Percentiles rank a stretch among this genome's conserved stretches.
Conservation (phyloP, 2,113 vertebrate species). For the Labeo catla region DNA sequence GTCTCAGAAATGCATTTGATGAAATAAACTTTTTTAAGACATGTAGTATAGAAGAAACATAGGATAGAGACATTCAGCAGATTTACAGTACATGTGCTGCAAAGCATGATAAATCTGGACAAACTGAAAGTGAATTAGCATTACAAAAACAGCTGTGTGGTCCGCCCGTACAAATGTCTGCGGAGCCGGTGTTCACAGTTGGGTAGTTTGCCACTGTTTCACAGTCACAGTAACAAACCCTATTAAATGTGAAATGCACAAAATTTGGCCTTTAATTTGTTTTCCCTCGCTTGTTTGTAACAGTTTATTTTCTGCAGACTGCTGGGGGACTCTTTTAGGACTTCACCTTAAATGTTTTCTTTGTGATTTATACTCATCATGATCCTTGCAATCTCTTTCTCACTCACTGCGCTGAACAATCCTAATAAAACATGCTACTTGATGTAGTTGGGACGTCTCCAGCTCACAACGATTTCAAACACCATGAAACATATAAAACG, state of each 20-base stretch:
- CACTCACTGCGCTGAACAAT: neutral
- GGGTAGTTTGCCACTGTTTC: slow-evolving; percentile 13
- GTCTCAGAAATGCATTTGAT: neutral
- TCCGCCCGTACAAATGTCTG: slow-evolving; percentile 4
- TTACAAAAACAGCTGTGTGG: slow-evolving; percentile 4
- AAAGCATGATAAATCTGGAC: slow-evolving; percentile 5
- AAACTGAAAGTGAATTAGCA: neutral
- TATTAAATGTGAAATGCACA: slow-evolving; percentile 29
- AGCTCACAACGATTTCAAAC: neutral
- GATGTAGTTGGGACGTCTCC: neutral
- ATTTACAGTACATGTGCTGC: neutral
- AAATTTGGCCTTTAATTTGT: slow-evolving; percentile 26
- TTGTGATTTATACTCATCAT: neutral
- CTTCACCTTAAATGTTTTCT: slow-evolving; percentile 6
- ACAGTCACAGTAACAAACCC: slow-evolving; percentile 16
- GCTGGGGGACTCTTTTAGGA: neutral
- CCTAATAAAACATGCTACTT: neutral
- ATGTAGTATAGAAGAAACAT: neutral
- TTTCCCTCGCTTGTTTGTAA: neutral
- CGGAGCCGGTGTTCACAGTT: slow-evolving; percentile 1
- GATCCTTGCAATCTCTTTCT: neutral
- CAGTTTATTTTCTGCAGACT: neutral
- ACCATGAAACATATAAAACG: neutral
- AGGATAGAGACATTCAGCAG: neutral
- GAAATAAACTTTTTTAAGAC: neutral